Percentiles rank a stretch among this genome's conserved stretches.
These are phyloP conservation scores for Villa cingulata DNA, from an alignment of 2,888 invertebrate genomes.

Conservation along the genomic window DNA sequence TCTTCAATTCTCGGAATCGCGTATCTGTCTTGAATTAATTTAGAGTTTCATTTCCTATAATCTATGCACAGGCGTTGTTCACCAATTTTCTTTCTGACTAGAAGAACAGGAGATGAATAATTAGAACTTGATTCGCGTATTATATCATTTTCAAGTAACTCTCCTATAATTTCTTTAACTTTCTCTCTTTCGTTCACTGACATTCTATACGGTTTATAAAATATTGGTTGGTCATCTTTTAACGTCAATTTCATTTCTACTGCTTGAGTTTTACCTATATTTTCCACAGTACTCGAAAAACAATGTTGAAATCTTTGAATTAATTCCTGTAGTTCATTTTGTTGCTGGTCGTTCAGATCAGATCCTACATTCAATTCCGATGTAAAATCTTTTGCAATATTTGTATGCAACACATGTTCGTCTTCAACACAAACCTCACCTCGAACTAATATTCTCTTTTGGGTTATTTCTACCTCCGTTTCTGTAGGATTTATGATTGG, in stretches of 20 bases:
- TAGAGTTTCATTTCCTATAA: not conserved
- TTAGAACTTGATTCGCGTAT: constrained; percentile 20
- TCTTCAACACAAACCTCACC: not conserved
- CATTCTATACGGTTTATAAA: no score
- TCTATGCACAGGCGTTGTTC: not conserved
- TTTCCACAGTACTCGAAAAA: not conserved
- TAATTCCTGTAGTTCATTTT: not conserved
- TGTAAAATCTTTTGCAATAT: no score
- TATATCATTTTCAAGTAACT: constrained; percentile 14
- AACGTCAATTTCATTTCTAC: constrained; percentile 14
- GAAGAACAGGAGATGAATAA: constrained; percentile 15
- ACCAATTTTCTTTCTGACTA: constrained; percentile 12
- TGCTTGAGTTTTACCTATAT: constrained; percentile 11
- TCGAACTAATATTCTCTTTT: not conserved
- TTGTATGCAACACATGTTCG: no score
- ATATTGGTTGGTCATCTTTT: constrained; percentile 14
- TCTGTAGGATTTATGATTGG: no score
- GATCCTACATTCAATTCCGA: constrained; percentile 6
- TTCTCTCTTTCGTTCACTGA: constrained; percentile 18
- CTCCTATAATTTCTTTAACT: constrained; percentile 15
- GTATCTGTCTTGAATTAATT: not conserved
- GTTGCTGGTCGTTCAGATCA: constrained; percentile 12
- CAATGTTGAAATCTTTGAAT: not conserved
- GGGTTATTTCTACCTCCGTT: no score
- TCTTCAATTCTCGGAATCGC: constrained; percentile 18